A percentile compares a stretch with the other conserved stretches of the same genome.
These are phyloP conservation scores for Drosophila jambulina DNA, from an alignment of 1,140 invertebrate species.

Conservation along the genomic window DNA sequence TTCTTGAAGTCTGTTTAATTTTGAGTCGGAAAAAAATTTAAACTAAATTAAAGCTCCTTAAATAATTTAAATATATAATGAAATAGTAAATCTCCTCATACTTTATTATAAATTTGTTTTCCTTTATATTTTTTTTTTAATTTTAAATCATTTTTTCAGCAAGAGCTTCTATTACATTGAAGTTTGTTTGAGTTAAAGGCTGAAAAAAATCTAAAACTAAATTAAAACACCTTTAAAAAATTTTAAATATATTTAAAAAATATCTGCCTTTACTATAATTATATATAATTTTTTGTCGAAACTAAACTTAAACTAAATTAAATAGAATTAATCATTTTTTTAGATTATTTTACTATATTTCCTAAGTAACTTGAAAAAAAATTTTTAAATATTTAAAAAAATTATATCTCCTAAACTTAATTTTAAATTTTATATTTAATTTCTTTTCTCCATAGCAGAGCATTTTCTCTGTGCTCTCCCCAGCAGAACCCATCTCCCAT, in stretches of 20 bases:
- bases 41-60: neutral
- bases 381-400: neutral
- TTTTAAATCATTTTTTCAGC: neutral
- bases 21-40: neutral
- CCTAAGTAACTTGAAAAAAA: too few species aligned
- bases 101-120: too few species aligned
- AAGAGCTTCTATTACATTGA: neutral
- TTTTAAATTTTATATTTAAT: neutral
- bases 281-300: too few species aligned
- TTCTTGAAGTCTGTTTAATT: neutral
- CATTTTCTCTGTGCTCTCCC: neutral
- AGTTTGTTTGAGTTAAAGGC: neutral
- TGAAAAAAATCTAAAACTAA: neutral
- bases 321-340: too few species aligned
- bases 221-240: neutral
- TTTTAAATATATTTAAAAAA: too few species aligned
- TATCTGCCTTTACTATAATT: too few species aligned
- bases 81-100: too few species aligned
- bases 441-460: neutral
- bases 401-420: neutral
- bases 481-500: slow-evolving; percentile 9
- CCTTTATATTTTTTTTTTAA: too few species aligned
- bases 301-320: too few species aligned
- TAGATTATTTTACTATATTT: too few species aligned
- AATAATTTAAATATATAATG: too few species aligned